Conservation (phyloP, 2,888 invertebrate genomes). For the Drosophila borealis region DNA sequence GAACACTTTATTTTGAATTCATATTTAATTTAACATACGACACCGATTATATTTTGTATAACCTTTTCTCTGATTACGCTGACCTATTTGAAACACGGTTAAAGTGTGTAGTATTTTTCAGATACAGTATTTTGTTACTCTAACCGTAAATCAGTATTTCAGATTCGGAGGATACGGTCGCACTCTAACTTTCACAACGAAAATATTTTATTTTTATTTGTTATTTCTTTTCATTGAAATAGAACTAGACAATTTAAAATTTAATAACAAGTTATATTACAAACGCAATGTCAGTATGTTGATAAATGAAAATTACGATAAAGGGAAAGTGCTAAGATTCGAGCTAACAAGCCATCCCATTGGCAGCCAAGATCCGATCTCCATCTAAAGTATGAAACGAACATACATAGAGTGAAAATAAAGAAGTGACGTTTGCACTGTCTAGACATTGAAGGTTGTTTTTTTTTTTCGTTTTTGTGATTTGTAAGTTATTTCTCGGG, state of each 20-base stretch:
- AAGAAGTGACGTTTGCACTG: slow-evolving; percentile 64
- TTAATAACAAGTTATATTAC: slow-evolving; percentile 7
- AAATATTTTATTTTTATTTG: slow-evolving; percentile 59
- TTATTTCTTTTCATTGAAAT: slow-evolving; percentile 46
- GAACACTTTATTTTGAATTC: too few species aligned
- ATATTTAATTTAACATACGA: too few species aligned
- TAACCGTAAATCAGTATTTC: slow-evolving; percentile 34
- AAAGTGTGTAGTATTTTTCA: slow-evolving; percentile 25
- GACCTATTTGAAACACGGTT: not conserved
- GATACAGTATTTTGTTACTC: not conserved
- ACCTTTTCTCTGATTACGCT: not conserved
- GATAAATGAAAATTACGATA: slow-evolving; percentile 10
- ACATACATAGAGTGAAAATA: slow-evolving; percentile 55
- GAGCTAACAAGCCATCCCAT: slow-evolving; percentile 19
- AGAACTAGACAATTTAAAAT: slow-evolving; percentile 31
- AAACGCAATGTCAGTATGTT: slow-evolving; percentile 27
- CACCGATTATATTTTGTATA: too few species aligned
- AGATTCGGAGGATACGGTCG: slow-evolving; percentile 37
- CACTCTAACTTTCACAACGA: slow-evolving; percentile 55
- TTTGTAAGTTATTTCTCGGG: slow-evolving; percentile 40
- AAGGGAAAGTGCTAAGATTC: slow-evolving; percentile 9
- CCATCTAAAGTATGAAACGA: slow-evolving; percentile 57
- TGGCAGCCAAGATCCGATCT: slow-evolving; percentile 57
- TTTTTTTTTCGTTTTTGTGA: slow-evolving; percentile 33
- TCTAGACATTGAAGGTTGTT: slow-evolving; percentile 46